Evolutionary conservation across 2,888 invertebrate genomes (phyloP).

Genomic region (Ligdia adustata): DNA sequence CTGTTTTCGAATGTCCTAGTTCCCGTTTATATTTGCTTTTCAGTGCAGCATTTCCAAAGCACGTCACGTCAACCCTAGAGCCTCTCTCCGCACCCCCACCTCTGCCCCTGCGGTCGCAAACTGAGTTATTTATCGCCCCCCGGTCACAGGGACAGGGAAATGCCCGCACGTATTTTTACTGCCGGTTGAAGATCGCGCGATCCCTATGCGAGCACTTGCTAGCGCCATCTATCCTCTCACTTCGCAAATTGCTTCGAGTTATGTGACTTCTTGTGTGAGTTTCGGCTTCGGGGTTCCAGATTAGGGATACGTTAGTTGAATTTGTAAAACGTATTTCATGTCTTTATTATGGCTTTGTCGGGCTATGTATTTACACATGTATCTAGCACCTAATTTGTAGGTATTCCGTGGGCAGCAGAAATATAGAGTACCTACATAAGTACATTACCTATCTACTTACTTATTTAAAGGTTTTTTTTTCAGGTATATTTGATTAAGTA

Average conservation of each 20-base stretch:
- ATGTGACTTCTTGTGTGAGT: slow-evolving; percentile 28
- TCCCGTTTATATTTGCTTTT: slow-evolving; percentile 11
- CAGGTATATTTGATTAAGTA: no score
- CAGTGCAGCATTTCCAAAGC: slow-evolving; percentile 24
- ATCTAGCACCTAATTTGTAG: no score
- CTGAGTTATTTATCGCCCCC: slow-evolving; percentile 81
- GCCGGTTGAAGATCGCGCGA: slow-evolving; percentile 62
- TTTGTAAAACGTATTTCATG: slow-evolving; percentile 22
- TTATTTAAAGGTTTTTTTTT: no score
- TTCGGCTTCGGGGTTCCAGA: slow-evolving; percentile 13
- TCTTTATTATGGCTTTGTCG: slow-evolving; percentile 20
- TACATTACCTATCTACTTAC: no score
- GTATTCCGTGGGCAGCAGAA: no score
- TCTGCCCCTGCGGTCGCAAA: slow-evolving; percentile 63
- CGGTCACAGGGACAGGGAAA: slow-evolving; percentile 72
- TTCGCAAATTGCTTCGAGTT: slow-evolving; percentile 29
- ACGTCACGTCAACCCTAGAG: slow-evolving; percentile 18
- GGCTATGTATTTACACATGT: not conserved
- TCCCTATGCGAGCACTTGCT: slow-evolving; percentile 27
- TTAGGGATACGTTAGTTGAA: slow-evolving; percentile 23
- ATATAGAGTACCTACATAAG: no score
- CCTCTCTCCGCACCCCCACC: slow-evolving; percentile 41
- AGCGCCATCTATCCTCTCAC: slow-evolving; percentile 64
- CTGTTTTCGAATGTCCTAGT: no score
- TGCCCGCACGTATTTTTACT: slow-evolving; percentile 81